phyloP scores from a whole-genome alignment of 2,888 invertebrate species.

The Drosophila phalerata region DNA sequence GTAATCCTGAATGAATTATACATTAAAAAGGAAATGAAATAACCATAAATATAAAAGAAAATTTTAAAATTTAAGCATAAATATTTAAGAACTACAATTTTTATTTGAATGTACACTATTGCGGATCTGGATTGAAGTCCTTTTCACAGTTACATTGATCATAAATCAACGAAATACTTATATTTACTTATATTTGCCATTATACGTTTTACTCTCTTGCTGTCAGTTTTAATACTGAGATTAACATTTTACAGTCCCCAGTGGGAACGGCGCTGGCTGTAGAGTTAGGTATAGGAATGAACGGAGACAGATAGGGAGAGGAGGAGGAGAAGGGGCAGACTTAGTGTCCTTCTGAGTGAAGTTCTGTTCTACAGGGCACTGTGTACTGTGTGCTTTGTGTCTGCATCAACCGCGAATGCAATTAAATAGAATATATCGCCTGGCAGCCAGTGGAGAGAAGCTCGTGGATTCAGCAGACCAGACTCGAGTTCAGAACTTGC shows the following conservation, averaged over 20 bases:
- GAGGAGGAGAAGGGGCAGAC: conserved; percentile 26
- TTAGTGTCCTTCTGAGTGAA: conserved; percentile 60
- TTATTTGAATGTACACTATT: conserved; percentile 26
- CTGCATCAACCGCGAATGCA: conserved; percentile 67
- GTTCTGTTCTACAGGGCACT: conserved; percentile 23
- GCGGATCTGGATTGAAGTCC: not conserved
- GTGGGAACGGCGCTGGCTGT: conserved; percentile 24
- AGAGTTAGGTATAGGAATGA: not conserved
- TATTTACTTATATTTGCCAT: conserved; percentile 30
- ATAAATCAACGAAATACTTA: conserved; percentile 62
- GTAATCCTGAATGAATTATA: not conserved
- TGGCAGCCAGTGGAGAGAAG: conserved; percentile 22
- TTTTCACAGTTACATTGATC: conserved; percentile 36
- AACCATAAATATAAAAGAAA: not conserved
- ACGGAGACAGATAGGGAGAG: not conserved
- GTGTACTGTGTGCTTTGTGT: conserved; percentile 33
- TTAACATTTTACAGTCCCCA: conserved; percentile 60
- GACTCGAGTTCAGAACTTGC: conserved; percentile 25
- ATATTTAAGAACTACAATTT: not conserved
- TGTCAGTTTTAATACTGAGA: conserved; percentile 59
- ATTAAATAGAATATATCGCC: conserved; percentile 79
- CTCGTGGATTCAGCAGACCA: conserved; percentile 16
- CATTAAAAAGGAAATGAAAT: not conserved
- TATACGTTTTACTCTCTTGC: conserved; percentile 43
- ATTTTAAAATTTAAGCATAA: not conserved